Base-by-base conservation (phyloP, 1,140 invertebrate species). In the Anadara kagoshimensis region DNA sequence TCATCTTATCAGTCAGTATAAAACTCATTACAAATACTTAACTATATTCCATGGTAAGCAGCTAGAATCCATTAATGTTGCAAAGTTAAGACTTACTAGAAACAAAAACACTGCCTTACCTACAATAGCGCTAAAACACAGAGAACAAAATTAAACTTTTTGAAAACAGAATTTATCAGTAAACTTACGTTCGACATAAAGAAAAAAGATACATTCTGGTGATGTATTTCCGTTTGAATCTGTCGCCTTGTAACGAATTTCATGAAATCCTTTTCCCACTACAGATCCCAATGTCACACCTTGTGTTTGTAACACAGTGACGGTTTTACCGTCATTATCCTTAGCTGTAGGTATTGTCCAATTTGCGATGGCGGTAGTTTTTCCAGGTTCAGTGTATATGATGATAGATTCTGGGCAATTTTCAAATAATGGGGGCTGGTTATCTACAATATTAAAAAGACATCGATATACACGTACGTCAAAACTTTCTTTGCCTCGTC, bases 181-280 rank as follows among this genome's bases (percentile, higher is more conserved):
- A 36, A 41, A 58, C 56, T 66, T 62, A 67, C 65, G 43, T 62
- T 73, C 71, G 5, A 73, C 71, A 11, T 41, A n/a, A 7, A 73
- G 29, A 56, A 73, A 73, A 41, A 73, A 73, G 18, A 58, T 62
- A 22, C 71, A 73, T 54, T 66, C 44, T 20, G 71, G 71, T 18
- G 71, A 73, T 53, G 22, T 61, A 47, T 73, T 73, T 47, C 71
- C 65, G 10, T 44, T 61, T 7, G 3, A 12, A 41, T 73, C 71
- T 22, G 16, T 44, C 5, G 71, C 71, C 5, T 29, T 41, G 36
- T 73, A 73, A 26, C 63, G 44, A 22, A 73, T 47, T 63, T 73
- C 65, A 18, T 53, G 24, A 44, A 62, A 20, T 10, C 64, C 65
- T 8, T 47, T 56, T 22, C 43, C 14, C 22, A 73, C 67, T 2